Base-by-base conservation (phyloP, 2,113 vertebrate species). In the Alexandromys fortis region DNA sequence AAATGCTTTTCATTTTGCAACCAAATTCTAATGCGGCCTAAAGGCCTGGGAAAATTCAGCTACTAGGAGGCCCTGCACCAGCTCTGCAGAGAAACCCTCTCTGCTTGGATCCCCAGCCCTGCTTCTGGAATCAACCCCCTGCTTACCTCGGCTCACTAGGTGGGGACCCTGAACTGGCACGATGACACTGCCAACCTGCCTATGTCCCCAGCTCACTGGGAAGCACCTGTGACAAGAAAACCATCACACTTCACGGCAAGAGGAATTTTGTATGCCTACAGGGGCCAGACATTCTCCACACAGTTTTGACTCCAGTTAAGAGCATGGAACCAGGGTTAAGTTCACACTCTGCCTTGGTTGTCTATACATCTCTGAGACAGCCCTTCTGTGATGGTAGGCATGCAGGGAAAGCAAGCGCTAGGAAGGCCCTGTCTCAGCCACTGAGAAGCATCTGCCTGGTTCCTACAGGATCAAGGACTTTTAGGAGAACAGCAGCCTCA, bases 371-470 rank as follows among this genome's bases (percentile, higher is more conserved):
- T 75, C 26, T 5, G 21, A 55, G 5, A 35, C 63, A 68, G 68
- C 88, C 28, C 14, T n/a, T 38, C 26, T 9, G 35, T 1, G 2
- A 24, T 0, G 52, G 14, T 14, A 16, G 75, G 91, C 28, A 1
- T 3, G 22, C 14, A 2, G 0, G 0, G 52, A 82, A 77, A 58
- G 42, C 75, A 88, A 76, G 76, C 17, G 55, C 24, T 2, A 65
- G 3, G 1, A 63, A 45, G 76, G 2, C 3, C 81, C 85, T 26
- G 89, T 45, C 86, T 38, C 33, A 0, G 5, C 49, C 63, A 30
- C 26, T 1, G 26, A 72, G 26, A 7, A 2, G 8, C 1, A 1
- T 38, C 58, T 22, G 9, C 3, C 3, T 65, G 65, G 58, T 7
- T 68, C 45, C 61, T 38, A 22, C 7, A 47, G 86, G 35, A 24